These are phyloP conservation scores for Rhinoptilus africanus DNA, from an alignment of 2,113 vertebrate species.

Conservation along the genomic window DNA sequence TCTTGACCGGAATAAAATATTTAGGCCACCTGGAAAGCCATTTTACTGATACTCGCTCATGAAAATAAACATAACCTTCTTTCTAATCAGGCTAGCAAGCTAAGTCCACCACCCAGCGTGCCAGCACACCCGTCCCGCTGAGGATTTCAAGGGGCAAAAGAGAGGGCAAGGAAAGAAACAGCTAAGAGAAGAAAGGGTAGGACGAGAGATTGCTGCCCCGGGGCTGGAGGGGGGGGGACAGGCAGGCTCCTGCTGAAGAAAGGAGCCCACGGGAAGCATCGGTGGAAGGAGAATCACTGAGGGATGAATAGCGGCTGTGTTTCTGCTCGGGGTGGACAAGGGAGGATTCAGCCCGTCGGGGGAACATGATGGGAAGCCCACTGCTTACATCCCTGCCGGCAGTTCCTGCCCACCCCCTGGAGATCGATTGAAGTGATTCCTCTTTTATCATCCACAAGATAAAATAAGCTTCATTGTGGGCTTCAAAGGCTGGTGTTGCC, in stretches of 20 bases:
- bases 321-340: background rate
- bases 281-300: background rate
- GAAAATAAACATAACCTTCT: constrained; percentile 17
- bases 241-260: background rate
- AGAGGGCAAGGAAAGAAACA: background rate
- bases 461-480: background rate
- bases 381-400: background rate
- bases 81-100: background rate
- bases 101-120: background rate
- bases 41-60: background rate
- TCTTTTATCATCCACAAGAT: background rate
- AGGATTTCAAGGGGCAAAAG: background rate
- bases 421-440: background rate
- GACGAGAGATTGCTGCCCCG: background rate
- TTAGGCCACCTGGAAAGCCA: background rate
- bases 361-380: background rate
- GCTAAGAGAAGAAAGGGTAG: background rate
- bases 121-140: accelerated
- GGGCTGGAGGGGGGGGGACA: background rate
- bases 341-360: background rate
- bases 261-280: background rate
- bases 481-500: background rate
- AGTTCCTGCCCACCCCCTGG: background rate
- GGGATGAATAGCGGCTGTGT: background rate
- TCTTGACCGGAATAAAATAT: background rate